These are phyloP conservation scores for Pseudopipra pipra DNA, from an alignment of 2,113 vertebrate species.

Conservation along the genomic window DNA sequence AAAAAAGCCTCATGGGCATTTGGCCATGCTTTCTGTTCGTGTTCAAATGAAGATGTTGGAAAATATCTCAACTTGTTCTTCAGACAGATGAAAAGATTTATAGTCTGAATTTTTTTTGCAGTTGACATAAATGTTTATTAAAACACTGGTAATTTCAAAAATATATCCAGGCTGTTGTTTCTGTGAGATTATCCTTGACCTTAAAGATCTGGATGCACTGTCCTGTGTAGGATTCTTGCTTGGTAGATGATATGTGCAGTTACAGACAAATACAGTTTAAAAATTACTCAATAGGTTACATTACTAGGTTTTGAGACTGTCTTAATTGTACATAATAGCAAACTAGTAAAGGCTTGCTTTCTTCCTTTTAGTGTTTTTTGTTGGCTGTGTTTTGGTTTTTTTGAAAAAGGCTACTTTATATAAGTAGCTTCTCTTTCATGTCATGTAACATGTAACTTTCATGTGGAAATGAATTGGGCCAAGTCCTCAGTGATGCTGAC, in stretches of 20 bases:
- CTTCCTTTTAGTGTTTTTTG: background rate
- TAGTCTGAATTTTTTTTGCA: background rate
- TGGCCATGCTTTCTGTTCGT: background rate
- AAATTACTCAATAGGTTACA: background rate
- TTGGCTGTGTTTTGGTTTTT: background rate
- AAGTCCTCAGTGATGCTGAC: background rate
- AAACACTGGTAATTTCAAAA: background rate
- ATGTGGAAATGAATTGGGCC: background rate
- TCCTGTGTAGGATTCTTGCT: background rate
- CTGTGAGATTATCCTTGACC: background rate
- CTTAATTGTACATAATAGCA: background rate
- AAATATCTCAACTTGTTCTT: background rate
- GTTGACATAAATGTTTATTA: background rate
- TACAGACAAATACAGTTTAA: background rate
- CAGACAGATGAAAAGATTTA: background rate
- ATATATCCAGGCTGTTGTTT: background rate
- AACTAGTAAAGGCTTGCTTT: background rate
- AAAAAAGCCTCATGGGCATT: background rate
- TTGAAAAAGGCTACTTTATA: background rate
- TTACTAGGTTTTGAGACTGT: background rate
- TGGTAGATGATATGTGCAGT: background rate
- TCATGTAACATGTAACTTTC: background rate
- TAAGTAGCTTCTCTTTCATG: background rate
- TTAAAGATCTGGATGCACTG: background rate
- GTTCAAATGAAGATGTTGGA: background rate